These are phyloP conservation scores for Tragelaphus eurycerus DNA, from an alignment of 2,797 vertebrate genomes.

Conservation along the genomic window DNA sequence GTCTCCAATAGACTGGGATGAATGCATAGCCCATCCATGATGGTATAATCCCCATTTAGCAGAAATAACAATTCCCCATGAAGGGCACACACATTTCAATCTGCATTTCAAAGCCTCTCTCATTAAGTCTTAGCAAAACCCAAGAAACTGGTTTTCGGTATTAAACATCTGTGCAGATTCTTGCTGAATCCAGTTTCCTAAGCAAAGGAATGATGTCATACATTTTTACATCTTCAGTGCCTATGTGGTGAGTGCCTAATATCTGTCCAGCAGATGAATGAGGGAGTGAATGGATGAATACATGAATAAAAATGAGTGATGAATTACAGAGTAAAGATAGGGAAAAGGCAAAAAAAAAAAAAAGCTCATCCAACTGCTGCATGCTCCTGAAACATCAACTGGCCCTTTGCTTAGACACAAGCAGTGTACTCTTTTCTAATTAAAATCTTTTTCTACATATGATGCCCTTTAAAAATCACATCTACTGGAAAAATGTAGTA, in stretches of 20 bases:
- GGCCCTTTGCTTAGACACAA: not conserved
- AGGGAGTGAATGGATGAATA: not conserved
- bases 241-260: not conserved
- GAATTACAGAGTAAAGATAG: not conserved
- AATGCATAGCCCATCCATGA: not conserved
- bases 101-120: not conserved
- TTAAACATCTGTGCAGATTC: slow-evolving; percentile 26
- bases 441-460: not conserved
- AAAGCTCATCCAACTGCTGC: not conserved
- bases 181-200: not conserved
- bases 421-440: not conserved
- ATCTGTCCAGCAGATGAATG: not conserved
- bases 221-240: not conserved
- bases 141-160: not conserved
- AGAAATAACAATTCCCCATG: not conserved
- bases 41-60: not conserved
- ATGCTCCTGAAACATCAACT: not conserved
- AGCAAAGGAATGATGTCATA: not conserved
- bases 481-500: not conserved
- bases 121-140: slow-evolving; percentile 14
- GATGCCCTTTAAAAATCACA: not conserved
- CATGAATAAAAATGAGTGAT: not conserved
- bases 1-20: not conserved
- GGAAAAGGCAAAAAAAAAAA: not conserved
- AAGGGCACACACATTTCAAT: not conserved